Evolutionary conservation across 1,140 invertebrate species (phyloP).

Genomic region (Eumeta japonica): DNA sequence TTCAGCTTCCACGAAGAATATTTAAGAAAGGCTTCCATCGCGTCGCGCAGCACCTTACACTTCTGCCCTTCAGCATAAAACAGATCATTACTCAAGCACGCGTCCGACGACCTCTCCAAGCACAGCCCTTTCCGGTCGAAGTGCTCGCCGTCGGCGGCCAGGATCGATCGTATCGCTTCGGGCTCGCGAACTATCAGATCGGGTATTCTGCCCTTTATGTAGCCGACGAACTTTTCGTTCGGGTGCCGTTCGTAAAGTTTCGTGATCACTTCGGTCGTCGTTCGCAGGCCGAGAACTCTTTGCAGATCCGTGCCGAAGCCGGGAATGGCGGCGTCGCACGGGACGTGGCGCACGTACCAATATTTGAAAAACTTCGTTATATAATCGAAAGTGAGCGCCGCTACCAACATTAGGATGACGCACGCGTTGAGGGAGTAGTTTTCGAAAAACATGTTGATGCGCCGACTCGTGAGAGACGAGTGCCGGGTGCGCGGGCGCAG

Average conservation of each 20-base stretch:
- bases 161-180: slow-evolving; percentile 55
- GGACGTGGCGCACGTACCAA: slow-evolving; percentile 43
- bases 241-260: slow-evolving; percentile 27
- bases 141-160: slow-evolving; percentile 58
- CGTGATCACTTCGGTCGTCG: slow-evolving; percentile 34
- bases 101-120: slow-evolving; percentile 49
- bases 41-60: slow-evolving; percentile 36
- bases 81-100: slow-evolving; percentile 54
- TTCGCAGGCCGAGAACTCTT: slow-evolving; percentile 29
- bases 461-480: slow-evolving; percentile 10
- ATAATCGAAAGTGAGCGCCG: slow-evolving; percentile 42
- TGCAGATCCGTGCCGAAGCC: slow-evolving; percentile 46
- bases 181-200: slow-evolving; percentile 59
- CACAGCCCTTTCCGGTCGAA: slow-evolving; percentile 51
- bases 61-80: slow-evolving; percentile 50
- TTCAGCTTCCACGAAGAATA: slow-evolving; percentile 24
- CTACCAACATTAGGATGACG: slow-evolving; percentile 25
- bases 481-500: slow-evolving; percentile 23
- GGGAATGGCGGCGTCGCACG: slow-evolving; percentile 34
- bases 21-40: slow-evolving; percentile 36
- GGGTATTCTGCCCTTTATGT: slow-evolving; percentile 53
- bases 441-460: slow-evolving; percentile 49
- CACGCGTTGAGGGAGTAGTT: slow-evolving; percentile 39
- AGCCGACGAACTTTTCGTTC: slow-evolving; percentile 42
- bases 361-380: slow-evolving; percentile 50